A percentile compares a stretch with the other conserved stretches of the same genome.
Evolutionary conservation across 2,797 vertebrate genomes (phyloP).

Genomic region (Podargus strigoides): DNA sequence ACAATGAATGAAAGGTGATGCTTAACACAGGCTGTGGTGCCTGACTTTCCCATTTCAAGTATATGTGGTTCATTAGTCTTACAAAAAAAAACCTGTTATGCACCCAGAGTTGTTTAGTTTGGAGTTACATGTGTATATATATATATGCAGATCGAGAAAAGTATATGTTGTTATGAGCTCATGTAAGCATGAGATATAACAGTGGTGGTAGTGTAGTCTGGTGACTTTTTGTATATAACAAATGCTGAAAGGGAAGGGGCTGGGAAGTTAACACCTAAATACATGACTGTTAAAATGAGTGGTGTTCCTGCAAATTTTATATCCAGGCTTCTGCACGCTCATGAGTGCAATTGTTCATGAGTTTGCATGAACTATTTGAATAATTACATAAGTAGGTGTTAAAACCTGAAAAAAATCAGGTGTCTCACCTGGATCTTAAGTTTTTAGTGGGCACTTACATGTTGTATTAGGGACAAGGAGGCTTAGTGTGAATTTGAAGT

Average conservation of each 20-base stretch:
- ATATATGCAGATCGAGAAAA: background rate
- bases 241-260: background rate
- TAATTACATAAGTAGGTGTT: background rate
- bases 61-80: background rate
- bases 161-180: rapidly evolving
- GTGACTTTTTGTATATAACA: background rate
- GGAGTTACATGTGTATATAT: rapidly evolving
- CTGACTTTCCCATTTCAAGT: no score
- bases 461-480: background rate
- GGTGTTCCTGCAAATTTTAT: background rate
- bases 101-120: background rate
- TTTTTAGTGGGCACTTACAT: rapidly evolving
- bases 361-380: rapidly evolving
- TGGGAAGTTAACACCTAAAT: background rate
- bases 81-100: background rate
- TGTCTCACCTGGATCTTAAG: background rate
- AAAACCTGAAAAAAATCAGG: background rate
- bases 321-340: background rate
- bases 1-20: background rate
- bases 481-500: background rate
- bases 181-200: background rate
- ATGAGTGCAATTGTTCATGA: rapidly evolving
- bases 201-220: background rate
- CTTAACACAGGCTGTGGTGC: no score
- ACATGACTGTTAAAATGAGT: rapidly evolving